These are phyloP conservation scores for Malthinus seriepunctatus DNA, from an alignment of 2,888 invertebrate genomes.

Conservation along the genomic window DNA sequence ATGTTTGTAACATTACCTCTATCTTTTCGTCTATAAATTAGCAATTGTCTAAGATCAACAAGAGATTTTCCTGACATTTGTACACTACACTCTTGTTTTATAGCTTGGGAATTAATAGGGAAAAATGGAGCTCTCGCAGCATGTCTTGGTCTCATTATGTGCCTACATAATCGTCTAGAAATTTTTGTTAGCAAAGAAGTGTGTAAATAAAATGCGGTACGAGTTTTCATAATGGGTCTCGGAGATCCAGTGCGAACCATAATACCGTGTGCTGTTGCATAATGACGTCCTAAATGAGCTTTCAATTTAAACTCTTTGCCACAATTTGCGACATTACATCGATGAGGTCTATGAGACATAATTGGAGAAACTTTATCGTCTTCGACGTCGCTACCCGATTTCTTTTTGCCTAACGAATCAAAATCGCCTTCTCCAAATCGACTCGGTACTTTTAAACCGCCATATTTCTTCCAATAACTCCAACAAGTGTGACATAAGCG, in stretches of 20 bases:
- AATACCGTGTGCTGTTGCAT: slow-evolving; percentile 87
- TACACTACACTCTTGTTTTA: slow-evolving; percentile 83
- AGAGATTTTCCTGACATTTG: slow-evolving; percentile 62
- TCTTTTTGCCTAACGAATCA: slow-evolving; percentile 55
- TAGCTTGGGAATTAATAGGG: slow-evolving; percentile 75
- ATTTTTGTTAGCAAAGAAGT: slow-evolving; percentile 89
- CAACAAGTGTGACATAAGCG: slow-evolving; percentile 93
- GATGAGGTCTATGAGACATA: slow-evolving; percentile 76
- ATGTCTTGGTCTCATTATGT: slow-evolving; percentile 80
- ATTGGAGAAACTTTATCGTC: slow-evolving; percentile 57
- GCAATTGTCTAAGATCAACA: slow-evolving; percentile 60
- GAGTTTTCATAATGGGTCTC: slow-evolving; percentile 94
- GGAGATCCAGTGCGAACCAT: slow-evolving; percentile 77
- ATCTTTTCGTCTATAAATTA: slow-evolving; percentile 61
- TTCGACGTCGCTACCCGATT: slow-evolving; percentile 54
- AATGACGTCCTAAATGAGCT: slow-evolving; percentile 91
- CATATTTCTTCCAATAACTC: slow-evolving; percentile 98
- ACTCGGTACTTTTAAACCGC: slow-evolving; percentile 85
- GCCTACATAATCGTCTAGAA: slow-evolving; percentile 83
- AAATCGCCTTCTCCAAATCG: slow-evolving; percentile 57
- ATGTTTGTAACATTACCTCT: slow-evolving; percentile 72
- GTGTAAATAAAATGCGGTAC: slow-evolving; percentile 94
- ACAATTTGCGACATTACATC: slow-evolving; percentile 90
- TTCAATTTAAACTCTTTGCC: slow-evolving; percentile 96
- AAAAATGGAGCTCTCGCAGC: slow-evolving; percentile 87